A percentile compares a stretch with the other conserved stretches of the same genome.
phyloP scores from a whole-genome alignment of 2,888 invertebrate species.

The Phytoseiulus persimilis region DNA sequence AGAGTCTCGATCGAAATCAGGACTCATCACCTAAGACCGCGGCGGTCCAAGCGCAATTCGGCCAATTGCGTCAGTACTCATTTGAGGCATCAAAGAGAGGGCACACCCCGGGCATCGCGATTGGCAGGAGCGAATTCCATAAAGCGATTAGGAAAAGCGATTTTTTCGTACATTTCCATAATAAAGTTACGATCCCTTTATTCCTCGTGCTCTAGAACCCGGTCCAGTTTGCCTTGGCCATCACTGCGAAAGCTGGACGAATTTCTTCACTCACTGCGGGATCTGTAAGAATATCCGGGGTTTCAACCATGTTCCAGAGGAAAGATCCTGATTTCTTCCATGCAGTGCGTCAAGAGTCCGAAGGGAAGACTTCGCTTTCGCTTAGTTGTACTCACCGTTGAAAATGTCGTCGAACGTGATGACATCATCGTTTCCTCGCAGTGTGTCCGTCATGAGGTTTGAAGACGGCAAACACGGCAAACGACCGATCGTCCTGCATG shows the following conservation, averaged over 20 bases:
- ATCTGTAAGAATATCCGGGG: neutral
- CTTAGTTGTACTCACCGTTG: slow-evolving; percentile 42
- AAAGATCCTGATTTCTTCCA: too few relatives aligned
- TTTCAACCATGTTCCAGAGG: too few relatives aligned
- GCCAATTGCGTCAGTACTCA: too few relatives aligned
- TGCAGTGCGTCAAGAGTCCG: too few relatives aligned
- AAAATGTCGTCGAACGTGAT: slow-evolving; percentile 47
- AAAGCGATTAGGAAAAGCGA: neutral
- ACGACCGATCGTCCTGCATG: slow-evolving; percentile 43
- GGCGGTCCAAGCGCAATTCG: too few relatives aligned
- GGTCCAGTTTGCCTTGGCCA: slow-evolving; percentile 20
- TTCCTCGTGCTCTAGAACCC: slow-evolving; percentile 1
- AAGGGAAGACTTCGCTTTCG: too few relatives aligned
- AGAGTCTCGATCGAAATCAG: too few relatives aligned
- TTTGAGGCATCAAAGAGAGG: too few relatives aligned
- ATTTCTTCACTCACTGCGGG: neutral
- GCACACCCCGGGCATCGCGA: too few relatives aligned
- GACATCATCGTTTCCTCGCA: slow-evolving; percentile 50
- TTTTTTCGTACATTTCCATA: neutral
- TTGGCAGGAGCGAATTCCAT: too few relatives aligned
- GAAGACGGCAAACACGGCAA: slow-evolving; percentile 51
- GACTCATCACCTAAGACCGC: too few relatives aligned
- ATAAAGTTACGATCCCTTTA: neutral
- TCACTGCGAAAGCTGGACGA: slow-evolving; percentile 7
- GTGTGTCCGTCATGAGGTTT: slow-evolving; percentile 50